Evolutionary conservation across 2,888 invertebrate species (phyloP).

Genomic region (Sclerodermus sp.): DNA sequence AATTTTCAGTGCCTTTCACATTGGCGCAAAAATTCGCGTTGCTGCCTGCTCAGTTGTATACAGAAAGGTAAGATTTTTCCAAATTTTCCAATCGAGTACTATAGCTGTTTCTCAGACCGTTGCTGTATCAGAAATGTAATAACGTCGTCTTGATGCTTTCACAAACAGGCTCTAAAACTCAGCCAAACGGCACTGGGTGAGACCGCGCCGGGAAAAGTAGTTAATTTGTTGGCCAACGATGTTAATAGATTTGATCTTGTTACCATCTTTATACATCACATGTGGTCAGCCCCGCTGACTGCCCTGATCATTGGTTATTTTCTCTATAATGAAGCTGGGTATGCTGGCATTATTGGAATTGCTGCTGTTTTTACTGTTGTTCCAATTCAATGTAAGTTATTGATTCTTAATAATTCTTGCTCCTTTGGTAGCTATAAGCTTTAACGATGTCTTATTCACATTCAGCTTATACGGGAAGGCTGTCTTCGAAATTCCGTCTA

Average conservation of each 20-base stretch:
- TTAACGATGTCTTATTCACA: background rate
- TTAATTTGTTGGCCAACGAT: constrained; percentile 75
- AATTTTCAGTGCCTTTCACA: constrained; percentile 69
- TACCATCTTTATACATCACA: constrained; percentile 84
- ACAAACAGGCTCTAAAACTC: constrained; percentile 62
- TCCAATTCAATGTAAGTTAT: background rate
- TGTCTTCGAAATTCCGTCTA: constrained; percentile 57
- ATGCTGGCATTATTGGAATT: constrained; percentile 81
- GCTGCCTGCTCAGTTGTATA: constrained; percentile 83
- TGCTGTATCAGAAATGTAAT: no score
- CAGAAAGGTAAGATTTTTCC: constrained; percentile 75
- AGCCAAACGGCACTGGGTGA: constrained; percentile 74
- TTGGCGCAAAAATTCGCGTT: constrained; percentile 80
- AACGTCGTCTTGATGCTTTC: no score
- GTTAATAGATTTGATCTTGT: constrained; percentile 92
- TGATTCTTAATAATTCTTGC: no score
- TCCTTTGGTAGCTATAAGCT: no score
- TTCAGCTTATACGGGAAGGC: constrained; percentile 53
- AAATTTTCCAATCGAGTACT: no score
- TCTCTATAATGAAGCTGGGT: constrained; percentile 74
- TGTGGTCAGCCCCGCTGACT: constrained; percentile 84
- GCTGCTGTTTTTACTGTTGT: constrained; percentile 71
- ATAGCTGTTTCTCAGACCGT: no score
- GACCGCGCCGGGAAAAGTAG: constrained; percentile 66
- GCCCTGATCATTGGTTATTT: constrained; percentile 74